Evolutionary conservation across 2,113 vertebrate species (phyloP).

Genomic region (Bucco capensis): DNA sequence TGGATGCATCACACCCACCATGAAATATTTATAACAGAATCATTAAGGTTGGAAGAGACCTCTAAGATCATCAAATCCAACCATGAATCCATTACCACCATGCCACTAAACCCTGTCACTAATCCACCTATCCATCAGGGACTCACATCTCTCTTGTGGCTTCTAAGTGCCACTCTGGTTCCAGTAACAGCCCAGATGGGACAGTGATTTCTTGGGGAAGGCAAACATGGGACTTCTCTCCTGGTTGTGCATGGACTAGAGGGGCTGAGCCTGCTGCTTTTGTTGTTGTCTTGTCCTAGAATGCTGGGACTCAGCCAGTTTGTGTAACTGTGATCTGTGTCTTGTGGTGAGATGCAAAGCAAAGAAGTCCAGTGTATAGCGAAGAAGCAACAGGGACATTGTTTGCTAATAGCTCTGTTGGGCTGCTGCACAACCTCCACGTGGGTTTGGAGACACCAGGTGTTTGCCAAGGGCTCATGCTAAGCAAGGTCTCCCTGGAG

Average conservation of each 20-base stretch:
- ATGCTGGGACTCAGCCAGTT: neutral
- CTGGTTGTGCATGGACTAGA: accelerated
- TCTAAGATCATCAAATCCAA: no score
- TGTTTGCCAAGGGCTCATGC: accelerated
- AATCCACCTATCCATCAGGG: accelerated
- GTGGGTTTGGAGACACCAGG: neutral
- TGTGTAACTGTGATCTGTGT: neutral
- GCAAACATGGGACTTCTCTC: neutral
- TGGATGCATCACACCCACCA: accelerated
- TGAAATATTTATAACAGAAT: no score
- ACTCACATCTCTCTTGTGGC: neutral
- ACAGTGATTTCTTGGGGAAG: neutral
- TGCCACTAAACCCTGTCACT: no score
- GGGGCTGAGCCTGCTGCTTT: neutral
- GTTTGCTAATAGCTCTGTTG: neutral
- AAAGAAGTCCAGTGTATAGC: neutral
- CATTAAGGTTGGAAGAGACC: no score
- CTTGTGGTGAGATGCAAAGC: neutral
- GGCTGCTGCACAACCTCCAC: neutral
- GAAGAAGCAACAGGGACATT: neutral
- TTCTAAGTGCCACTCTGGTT: accelerated
- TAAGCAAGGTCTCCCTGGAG: no score
- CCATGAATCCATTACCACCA: no score
- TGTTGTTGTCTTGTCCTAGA: neutral
- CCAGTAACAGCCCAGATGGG: neutral